Evolutionary conservation across 1,140 invertebrate species (phyloP), one percentile per base, ranked within the genome.

Genomic region (Epicauta chinensis): DNA sequence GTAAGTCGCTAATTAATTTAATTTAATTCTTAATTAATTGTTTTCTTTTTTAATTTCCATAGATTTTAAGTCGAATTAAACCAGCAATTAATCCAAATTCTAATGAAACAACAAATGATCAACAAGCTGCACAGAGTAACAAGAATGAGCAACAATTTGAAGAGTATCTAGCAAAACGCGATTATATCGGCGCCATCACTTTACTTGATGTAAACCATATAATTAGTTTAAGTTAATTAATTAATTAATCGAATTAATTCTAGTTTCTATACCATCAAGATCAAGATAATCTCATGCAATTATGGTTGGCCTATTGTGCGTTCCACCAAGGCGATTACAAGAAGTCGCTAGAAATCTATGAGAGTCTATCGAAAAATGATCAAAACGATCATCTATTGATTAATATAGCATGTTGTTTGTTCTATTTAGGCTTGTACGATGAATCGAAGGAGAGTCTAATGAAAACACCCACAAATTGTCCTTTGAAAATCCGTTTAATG

Each of bases 241-340:
- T 42, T 5, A 45, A 53, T 3, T 55, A 29, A 16, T 15, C 29
- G 43, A 7, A 16, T 31, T 39, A 35, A 40, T 62, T 67, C 16
- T 55, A 70, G 68, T 70, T 69, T 57, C 67, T 67, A 55, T 66
- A 69, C 48, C 46, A 46, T 23, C 52, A 59, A 44, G 62, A 66
- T 7, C 48, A 56, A 17, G 57, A 61, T 35, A 17, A 52, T 35
- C 54, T 58, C 39, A 57, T 81, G 12, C 84, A 90, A 56, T 71
- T 88, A 51, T 98, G 95, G 93, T 83, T 91, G 50, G 93, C 87
- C 2, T 98, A 93, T 69, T 97, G 93, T 72, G 83, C 85, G 47
- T 98, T 97, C 73, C 95, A 98, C 73, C 73, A 95, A 31, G 94
- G 92, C 1, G 91, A 98, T 66, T 97, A 96, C 72, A 87, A 87